Percentiles rank a stretch among this genome's conserved stretches.
Evolutionary conservation across 2,888 invertebrate genomes (phyloP).

Genomic region (Drosophila fungiperda): DNA sequence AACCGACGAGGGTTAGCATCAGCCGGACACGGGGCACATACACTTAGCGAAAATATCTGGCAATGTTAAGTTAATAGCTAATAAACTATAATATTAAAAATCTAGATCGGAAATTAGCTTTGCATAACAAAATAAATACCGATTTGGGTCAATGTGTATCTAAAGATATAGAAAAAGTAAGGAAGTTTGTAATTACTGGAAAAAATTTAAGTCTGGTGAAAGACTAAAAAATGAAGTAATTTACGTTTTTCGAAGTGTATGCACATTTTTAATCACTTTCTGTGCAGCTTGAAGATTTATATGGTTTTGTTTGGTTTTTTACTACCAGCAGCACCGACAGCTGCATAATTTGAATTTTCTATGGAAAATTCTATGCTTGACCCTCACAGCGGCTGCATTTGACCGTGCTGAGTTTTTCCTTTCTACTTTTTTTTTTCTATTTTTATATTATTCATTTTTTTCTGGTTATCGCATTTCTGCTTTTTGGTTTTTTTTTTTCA

Average conservation of each 20-base stretch:
- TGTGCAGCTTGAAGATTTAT: constrained; percentile 27
- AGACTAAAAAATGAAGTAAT: background rate
- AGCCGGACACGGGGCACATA: constrained; percentile 17
- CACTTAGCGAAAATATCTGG: constrained; percentile 20
- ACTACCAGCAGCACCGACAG: constrained; percentile 54
- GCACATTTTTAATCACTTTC: constrained; percentile 56
- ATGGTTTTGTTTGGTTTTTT: constrained; percentile 26
- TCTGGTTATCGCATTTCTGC: constrained; percentile 50
- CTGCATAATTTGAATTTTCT: constrained; percentile 67
- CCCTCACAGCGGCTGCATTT: constrained; percentile 64
- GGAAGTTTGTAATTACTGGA: background rate
- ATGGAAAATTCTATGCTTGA: constrained; percentile 62
- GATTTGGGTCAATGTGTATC: background rate
- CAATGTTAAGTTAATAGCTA: background rate
- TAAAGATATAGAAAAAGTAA: background rate
- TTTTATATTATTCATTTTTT: constrained; percentile 26
- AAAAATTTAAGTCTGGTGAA: background rate
- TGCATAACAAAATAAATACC: background rate
- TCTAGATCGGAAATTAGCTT: background rate
- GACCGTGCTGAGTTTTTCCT: constrained; percentile 61
- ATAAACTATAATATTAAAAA: background rate
- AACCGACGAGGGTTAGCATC: constrained; percentile 5
- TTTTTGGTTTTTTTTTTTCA: constrained; percentile 20
- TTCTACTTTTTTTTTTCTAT: constrained; percentile 20
- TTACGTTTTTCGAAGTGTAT: constrained; percentile 34